Base-by-base conservation (phyloP, 1,140 invertebrate species). In the Colletes gigas region DNA sequence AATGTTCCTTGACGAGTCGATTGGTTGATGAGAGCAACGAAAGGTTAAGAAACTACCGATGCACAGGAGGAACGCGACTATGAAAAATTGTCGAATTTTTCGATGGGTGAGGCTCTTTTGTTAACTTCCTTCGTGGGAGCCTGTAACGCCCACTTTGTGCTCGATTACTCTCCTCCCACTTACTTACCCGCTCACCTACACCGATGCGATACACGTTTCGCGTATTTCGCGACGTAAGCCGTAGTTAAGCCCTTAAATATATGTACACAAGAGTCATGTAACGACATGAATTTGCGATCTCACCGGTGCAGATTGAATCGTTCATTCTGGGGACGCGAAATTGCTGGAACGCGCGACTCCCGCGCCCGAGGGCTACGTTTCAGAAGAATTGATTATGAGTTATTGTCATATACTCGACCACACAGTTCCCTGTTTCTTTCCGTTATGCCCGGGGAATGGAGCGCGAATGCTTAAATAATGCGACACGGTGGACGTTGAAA, bases 271-370 rank as follows among this genome's bases (percentile, higher is more conserved):
- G 70, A 12, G 52, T 73, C 54, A 59, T 57, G 66, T 85, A 85
- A 85, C 81, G 76, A 84, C 68, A 63, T 65, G 73, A 84, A 85
- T 85, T 83, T 84, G 83, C 83, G 83, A 85, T 71, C 82, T 81
- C 68, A 57, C 65, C 71, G 55, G 78, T 15, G 52, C 62, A 81
- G 82, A 84, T 84, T 84, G 82, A 84, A 83, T 83, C 83, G 82
- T 84, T 80, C 82, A 19, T 71, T 57, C 70, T 55, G 76, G 30
- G 78, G 78, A 73, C 65, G 78, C 78, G 76, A 83, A 80, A 83
- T 81, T 78, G 68, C 50, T 19, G 71, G 50, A 71, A 78, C 65
- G 62, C 7, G 63, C 39, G 44, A 47, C 39, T 41, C 60, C 14
- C 30, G 19, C 7, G 12, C 41, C 30, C 55, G 10, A 3, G 44